These are phyloP conservation scores for Brachyhypopomus gauderio DNA, from an alignment of 2,113 vertebrate species.

Conservation along the genomic window DNA sequence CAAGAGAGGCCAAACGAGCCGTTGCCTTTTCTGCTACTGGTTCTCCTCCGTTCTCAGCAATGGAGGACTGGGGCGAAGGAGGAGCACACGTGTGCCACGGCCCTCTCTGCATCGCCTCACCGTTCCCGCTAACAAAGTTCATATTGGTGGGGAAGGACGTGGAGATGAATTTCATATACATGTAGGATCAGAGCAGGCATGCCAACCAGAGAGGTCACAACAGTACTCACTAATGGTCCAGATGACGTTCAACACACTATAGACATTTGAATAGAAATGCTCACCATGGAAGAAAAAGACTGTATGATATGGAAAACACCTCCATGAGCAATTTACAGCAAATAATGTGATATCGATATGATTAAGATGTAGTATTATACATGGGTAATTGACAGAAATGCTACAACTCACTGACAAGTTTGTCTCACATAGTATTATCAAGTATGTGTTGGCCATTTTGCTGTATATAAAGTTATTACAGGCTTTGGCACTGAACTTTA, in stretches of 20 bases:
- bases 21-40: constrained; percentile 33
- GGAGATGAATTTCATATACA: constrained; percentile 35
- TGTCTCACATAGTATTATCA: constrained; percentile 46
- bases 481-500: constrained; percentile 65
- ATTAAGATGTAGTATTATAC: constrained; percentile 42
- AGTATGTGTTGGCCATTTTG: constrained; percentile 45
- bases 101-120: neutral
- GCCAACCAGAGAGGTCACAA: constrained; percentile 49
- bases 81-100: neutral
- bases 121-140: neutral
- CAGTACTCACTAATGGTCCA: constrained; percentile 34
- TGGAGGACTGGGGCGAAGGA: constrained; percentile 4
- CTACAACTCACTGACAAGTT: constrained; percentile 56
- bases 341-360: constrained; percentile 38
- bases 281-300: constrained; percentile 27
- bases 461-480: constrained; percentile 52
- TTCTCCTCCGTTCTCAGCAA: constrained; percentile 26
- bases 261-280: constrained; percentile 24
- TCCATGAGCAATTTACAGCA: constrained; percentile 53
- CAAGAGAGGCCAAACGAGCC: constrained; percentile 25
- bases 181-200: constrained; percentile 42
- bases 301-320: constrained; percentile 29
- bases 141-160: neutral
- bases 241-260: constrained; percentile 42
- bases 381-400: constrained; percentile 53